A percentile compares a stretch with the other conserved stretches of the same genome.
These are phyloP conservation scores for Eupithecia insigniata DNA, from an alignment of 2,888 invertebrate species.

Conservation along the genomic window DNA sequence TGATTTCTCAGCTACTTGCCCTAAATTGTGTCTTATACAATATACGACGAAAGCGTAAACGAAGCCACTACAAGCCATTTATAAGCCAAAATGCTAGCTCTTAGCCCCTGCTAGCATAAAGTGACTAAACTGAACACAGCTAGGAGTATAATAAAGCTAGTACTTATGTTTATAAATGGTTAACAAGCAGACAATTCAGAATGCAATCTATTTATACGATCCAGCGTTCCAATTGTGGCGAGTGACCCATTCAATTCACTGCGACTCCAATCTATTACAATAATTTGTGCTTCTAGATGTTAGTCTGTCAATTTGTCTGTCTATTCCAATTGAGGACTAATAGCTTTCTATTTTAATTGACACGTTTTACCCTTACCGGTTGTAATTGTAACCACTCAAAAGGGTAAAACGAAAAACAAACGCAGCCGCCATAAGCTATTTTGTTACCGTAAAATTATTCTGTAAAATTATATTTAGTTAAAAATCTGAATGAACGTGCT, in stretches of 20 bases:
- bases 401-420: no score
- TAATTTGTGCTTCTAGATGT: constrained; percentile 25
- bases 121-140: not conserved
- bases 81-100: no score
- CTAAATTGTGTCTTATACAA: no score
- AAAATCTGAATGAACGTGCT: not conserved
- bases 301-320: constrained; percentile 17
- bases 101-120: not conserved
- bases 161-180: constrained; percentile 1
- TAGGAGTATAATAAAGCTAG: not conserved
- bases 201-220: constrained; percentile 12
- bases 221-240: constrained; percentile 27
- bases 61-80: no score
- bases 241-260: constrained; percentile 27
- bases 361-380: not conserved
- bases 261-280: constrained; percentile 30
- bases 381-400: not conserved
- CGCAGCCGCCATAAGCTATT: no score
- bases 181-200: constrained; percentile 8
- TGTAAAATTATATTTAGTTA: no score
- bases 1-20: no score
- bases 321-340: constrained; percentile 7
- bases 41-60: no score
- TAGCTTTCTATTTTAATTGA: constrained; percentile 12
- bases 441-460: no score